Conservation (phyloP, 1,140 invertebrate genomes). For the Drosophila funebris region DNA sequence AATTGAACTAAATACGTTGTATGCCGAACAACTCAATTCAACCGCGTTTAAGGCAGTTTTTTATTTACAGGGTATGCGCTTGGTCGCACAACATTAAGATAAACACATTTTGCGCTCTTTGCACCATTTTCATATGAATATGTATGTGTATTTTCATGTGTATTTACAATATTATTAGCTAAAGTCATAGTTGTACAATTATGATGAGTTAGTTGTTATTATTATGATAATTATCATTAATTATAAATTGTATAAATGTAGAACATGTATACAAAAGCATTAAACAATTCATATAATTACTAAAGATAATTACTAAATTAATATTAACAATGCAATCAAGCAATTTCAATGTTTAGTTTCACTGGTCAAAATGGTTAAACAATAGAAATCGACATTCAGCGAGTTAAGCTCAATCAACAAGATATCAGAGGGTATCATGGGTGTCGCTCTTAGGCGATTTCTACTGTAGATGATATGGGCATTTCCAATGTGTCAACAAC, state of each 20-base stretch:
- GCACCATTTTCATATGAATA: conserved; percentile 3
- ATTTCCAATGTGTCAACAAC: too few species aligned
- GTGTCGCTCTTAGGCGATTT: too few species aligned
- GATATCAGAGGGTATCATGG: too few species aligned
- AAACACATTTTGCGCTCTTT: not conserved
- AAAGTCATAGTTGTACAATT: not conserved
- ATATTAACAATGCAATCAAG: not conserved
- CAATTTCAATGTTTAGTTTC: not conserved
- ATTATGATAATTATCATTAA: not conserved
- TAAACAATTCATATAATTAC: not conserved
- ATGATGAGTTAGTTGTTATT: too few species aligned
- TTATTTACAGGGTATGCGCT: not conserved
- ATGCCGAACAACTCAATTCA: not conserved
- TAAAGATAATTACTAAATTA: not conserved
- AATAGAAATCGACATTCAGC: too few species aligned
- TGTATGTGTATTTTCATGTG: conserved; percentile 1
- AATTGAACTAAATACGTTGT: too few species aligned
- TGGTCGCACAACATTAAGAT: not conserved
- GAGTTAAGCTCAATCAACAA: too few species aligned
- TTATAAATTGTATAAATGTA: conserved; percentile 14
- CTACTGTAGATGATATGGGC: too few species aligned
- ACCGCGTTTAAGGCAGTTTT: not conserved
- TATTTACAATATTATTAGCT: conserved; percentile 8
- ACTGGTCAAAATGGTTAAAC: not conserved
- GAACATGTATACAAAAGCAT: not conserved